A percentile compares a stretch with the other conserved stretches of the same genome.
phyloP scores from a whole-genome alignment of 2,113 vertebrate species.

The Vanacampus margaritifer region DNA sequence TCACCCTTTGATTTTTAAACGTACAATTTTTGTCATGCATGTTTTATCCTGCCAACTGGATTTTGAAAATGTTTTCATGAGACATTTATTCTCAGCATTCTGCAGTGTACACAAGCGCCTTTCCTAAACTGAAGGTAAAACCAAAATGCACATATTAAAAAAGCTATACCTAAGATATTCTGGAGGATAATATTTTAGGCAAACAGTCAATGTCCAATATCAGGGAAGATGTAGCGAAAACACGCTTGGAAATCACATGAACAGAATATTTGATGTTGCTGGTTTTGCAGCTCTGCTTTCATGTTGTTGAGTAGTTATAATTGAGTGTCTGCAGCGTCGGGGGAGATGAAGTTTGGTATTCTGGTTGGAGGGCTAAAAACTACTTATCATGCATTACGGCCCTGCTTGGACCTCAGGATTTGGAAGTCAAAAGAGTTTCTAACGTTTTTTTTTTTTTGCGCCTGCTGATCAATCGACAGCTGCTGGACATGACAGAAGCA shows the following conservation, averaged over 20 bases:
- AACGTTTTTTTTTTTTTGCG: conserved; percentile 63
- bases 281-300: conserved; percentile 69
- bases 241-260: conserved; percentile 59
- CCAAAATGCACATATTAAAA: conserved; percentile 22
- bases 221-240: conserved; percentile 62
- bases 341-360: conserved; percentile 71
- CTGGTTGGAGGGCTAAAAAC: conserved; percentile 69
- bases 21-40: background rate
- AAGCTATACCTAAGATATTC: conserved; percentile 34
- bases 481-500: conserved; percentile 57
- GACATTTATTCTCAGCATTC: conserved; percentile 8
- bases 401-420: conserved; percentile 69
- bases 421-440: conserved; percentile 74
- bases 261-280: conserved; percentile 67
- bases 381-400: conserved; percentile 75
- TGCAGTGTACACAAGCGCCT: background rate
- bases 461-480: conserved; percentile 72
- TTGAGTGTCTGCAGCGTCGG: conserved; percentile 64
- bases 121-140: conserved; percentile 38
- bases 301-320: conserved; percentile 74
- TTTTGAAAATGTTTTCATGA: background rate
- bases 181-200: conserved; percentile 59
- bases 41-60: background rate
- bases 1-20: no score
- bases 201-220: conserved; percentile 52